Percentiles rank a stretch among this genome's conserved stretches.
phyloP scores from a whole-genome alignment of 2,797 vertebrate species.

The Rhynchotus rufescens region DNA sequence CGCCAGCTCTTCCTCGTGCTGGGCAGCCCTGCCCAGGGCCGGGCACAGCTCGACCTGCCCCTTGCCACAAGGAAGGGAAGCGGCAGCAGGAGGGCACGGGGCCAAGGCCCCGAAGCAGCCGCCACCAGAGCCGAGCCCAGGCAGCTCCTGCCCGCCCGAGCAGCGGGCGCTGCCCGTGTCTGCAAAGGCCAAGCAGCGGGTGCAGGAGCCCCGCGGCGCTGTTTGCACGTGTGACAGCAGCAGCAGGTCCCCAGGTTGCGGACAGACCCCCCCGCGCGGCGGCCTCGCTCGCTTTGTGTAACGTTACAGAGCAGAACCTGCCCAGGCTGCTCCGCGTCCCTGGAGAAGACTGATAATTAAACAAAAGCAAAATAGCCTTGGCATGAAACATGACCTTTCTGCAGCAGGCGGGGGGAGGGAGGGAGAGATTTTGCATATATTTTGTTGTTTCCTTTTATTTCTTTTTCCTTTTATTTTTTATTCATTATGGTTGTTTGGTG shows the following conservation, averaged over 20 bases:
- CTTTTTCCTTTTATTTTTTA: not conserved
- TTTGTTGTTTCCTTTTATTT: not conserved
- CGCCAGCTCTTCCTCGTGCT: too few species aligned
- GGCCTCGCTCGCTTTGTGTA: slow-evolving; percentile 29
- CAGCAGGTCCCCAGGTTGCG: not conserved
- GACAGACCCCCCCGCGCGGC: not conserved
- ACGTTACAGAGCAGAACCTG: slow-evolving; percentile 55
- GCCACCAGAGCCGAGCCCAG: not conserved
- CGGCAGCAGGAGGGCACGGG: rapidly evolving
- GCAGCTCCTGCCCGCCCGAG: not conserved
- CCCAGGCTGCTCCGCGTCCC: not conserved
- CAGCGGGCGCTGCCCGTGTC: too few species aligned
- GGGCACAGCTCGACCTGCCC: too few species aligned
- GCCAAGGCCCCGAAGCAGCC: not conserved
- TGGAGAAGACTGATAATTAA: slow-evolving; percentile 65
- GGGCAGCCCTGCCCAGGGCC: too few species aligned
- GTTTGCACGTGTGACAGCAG: not conserved
- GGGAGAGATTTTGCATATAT: not conserved
- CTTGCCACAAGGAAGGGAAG: not conserved
- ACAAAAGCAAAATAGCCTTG: slow-evolving; percentile 62
- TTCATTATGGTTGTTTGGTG: not conserved
- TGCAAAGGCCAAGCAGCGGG: not conserved
- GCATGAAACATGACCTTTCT: slow-evolving; percentile 63
- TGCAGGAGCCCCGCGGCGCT: not conserved
- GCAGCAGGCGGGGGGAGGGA: not conserved